These are phyloP conservation scores for Sebastiscus albofasciatus DNA, from an alignment of 2,797 vertebrate species.

Conservation along the genomic window DNA sequence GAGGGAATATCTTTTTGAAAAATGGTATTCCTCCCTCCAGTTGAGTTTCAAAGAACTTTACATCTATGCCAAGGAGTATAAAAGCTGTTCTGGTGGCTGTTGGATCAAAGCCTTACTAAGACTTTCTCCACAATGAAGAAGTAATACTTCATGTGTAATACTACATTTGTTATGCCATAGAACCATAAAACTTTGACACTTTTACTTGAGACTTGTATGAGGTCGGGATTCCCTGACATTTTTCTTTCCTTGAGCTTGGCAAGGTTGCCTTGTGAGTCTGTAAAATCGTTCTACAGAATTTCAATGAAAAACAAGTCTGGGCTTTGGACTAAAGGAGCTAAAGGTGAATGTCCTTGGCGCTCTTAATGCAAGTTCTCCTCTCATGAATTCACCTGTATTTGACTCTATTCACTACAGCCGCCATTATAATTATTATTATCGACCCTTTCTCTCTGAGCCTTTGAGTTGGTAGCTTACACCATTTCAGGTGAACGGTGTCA, in stretches of 20 bases:
- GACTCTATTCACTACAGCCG: background rate
- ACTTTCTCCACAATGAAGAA: background rate
- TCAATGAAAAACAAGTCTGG: background rate
- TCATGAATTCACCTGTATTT: background rate
- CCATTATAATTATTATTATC: background rate
- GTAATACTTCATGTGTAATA: background rate
- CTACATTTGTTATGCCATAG: background rate
- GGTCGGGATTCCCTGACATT: background rate
- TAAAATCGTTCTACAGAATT: background rate
- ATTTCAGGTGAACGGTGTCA: background rate
- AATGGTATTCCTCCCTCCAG: background rate
- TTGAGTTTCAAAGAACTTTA: background rate
- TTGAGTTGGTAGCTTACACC: background rate
- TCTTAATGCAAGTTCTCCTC: background rate
- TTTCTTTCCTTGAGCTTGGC: background rate
- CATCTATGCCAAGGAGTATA: background rate
- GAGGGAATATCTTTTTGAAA: background rate
- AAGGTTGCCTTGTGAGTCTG: background rate
- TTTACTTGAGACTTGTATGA: background rate
- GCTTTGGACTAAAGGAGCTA: background rate
- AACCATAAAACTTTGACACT: background rate
- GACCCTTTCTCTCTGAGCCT: background rate
- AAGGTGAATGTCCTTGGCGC: background rate
- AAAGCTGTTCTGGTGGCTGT: background rate
- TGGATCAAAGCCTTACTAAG: background rate